Percentiles rank a stretch among this genome's conserved stretches.
Conservation (phyloP, 2,113 vertebrate species). For the Castor canadensis region DNA sequence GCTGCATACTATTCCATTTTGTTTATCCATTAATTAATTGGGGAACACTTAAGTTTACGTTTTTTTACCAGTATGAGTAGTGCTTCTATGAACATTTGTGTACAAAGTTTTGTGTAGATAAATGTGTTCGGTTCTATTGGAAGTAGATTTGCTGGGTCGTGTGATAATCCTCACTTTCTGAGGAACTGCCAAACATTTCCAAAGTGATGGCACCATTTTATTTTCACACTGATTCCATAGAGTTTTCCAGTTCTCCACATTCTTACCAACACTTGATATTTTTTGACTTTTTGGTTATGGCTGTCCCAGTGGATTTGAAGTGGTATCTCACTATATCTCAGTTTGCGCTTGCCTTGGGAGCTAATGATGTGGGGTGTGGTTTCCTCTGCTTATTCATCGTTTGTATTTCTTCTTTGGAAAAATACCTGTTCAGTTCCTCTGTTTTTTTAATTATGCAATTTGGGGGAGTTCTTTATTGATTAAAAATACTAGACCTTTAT, state of each 20-base stretch:
- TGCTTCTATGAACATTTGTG: background rate
- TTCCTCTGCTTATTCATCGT: background rate
- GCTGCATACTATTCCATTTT: background rate
- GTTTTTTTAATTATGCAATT: background rate
- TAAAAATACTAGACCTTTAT: background rate
- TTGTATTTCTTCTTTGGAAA: background rate
- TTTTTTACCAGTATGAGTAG: background rate
- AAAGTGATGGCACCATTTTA: slow-evolving; percentile 7
- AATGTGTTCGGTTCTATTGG: background rate
- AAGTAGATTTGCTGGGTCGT: background rate
- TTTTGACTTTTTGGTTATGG: background rate
- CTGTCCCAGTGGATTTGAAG: background rate
- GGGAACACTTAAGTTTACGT: background rate
- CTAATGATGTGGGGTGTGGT: background rate
- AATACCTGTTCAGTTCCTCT: background rate
- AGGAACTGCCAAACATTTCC: slow-evolving; percentile 34
- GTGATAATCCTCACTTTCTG: background rate
- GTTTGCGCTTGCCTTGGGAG: background rate
- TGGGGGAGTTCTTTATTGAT: background rate
- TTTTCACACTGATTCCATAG: background rate
- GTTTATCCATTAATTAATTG: background rate
- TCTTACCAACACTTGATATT: background rate
- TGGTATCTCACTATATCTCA: background rate
- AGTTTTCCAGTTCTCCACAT: background rate
- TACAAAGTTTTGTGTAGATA: background rate